Evolutionary conservation across 2,113 vertebrate species (phyloP).

Genomic region (Marmota monax): DNA sequence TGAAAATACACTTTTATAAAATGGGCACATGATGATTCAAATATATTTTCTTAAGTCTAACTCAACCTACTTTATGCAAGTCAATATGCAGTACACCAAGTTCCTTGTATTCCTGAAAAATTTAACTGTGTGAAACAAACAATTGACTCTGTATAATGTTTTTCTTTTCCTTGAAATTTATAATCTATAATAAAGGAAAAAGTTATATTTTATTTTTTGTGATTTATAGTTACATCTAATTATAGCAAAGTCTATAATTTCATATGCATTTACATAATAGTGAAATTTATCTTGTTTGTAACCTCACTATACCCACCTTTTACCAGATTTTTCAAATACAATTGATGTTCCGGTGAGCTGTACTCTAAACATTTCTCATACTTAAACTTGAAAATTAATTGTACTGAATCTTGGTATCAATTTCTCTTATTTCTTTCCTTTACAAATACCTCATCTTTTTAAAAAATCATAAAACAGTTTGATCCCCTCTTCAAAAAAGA

Average conservation of each 20-base stretch:
- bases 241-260: not conserved
- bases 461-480: not conserved
- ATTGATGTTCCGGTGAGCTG: not conserved
- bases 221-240: not conserved
- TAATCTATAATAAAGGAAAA: slow-evolving; percentile 11
- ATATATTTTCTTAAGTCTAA: not conserved
- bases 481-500: not conserved
- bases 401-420: not conserved
- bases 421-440: not conserved
- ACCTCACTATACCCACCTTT: not conserved
- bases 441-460: not conserved
- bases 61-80: not conserved
- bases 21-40: not conserved
- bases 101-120: slow-evolving; percentile 15
- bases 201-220: not conserved
- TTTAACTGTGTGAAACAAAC: not conserved
- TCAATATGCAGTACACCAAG: not conserved
- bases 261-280: not conserved
- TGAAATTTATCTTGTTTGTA: slow-evolving; percentile 24
- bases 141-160: not conserved
- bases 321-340: not conserved
- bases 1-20: not conserved
- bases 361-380: not conserved
- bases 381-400: not conserved
- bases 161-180: not conserved